Percentiles rank a stretch among this genome's conserved stretches.
Evolutionary conservation across 2,797 vertebrate species (phyloP).

Genomic region (Danio choprae): DNA sequence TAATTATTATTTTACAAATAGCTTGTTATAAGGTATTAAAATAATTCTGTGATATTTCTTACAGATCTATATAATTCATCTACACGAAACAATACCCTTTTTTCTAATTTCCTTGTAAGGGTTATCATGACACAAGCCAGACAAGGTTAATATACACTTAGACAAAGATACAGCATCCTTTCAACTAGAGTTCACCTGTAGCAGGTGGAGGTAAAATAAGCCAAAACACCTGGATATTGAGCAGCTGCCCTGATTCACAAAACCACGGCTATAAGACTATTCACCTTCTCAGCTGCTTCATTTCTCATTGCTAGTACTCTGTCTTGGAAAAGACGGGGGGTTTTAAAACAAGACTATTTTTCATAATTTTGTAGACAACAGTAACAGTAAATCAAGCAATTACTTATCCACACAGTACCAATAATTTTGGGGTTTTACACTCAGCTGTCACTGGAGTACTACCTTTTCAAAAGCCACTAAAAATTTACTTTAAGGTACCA

Average conservation of each 20-base stretch:
- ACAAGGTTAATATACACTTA: constrained; percentile 18
- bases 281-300: not conserved
- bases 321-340: not conserved
- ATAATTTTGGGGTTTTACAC: too few species aligned
- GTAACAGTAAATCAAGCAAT: not conserved
- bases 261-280: constrained; percentile 16
- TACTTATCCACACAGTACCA: not conserved
- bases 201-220: constrained; percentile 50
- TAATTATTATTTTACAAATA: not conserved
- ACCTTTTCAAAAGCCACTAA: too few species aligned
- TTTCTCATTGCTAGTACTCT: not conserved
- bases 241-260: constrained; percentile 47
- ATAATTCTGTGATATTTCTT: not conserved
- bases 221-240: constrained; percentile 37
- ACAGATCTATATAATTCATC: not conserved
- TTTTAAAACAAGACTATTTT: not conserved
- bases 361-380: not conserved
- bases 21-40: constrained; percentile 5
- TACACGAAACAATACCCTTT: not conserved
- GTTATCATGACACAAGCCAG: constrained; percentile 25
- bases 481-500: too few species aligned
- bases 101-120: not conserved
- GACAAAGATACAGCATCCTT: constrained; percentile 20
- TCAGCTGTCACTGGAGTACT: too few species aligned
- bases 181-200: constrained; percentile 50